These are phyloP conservation scores for Cetoscarus ocellatus DNA, from an alignment of 2,797 vertebrate species.

Conservation along the genomic window DNA sequence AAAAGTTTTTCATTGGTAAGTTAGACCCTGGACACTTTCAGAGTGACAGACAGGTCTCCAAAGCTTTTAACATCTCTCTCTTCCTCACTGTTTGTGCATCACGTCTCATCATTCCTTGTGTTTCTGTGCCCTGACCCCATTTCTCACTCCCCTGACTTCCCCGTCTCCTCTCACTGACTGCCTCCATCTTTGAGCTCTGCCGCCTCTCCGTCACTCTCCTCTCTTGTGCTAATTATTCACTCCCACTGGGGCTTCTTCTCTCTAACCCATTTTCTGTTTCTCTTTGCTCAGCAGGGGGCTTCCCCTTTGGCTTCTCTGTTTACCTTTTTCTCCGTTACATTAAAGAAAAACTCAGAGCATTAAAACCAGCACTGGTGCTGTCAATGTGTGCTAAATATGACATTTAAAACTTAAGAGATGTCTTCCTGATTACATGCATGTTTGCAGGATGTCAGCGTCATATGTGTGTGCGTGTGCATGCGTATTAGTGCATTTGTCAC, in stretches of 20 bases:
- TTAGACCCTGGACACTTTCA: no score
- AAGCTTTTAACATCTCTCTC: background rate
- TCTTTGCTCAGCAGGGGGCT: background rate
- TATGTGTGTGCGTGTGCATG: conserved; percentile 3
- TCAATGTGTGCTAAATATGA: conserved; percentile 3
- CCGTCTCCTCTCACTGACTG: background rate
- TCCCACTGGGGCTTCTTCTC: conserved; percentile 17
- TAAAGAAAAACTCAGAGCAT: background rate
- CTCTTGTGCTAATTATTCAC: conserved; percentile 42
- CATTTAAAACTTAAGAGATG: conserved; percentile 6
- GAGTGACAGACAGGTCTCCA: background rate
- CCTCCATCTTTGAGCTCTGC: conserved; percentile 21
- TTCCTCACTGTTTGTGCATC: background rate
- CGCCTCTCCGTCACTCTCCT: conserved; percentile 1
- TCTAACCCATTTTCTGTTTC: conserved; percentile 21
- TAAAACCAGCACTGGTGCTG: background rate
- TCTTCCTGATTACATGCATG: conserved; percentile 16
- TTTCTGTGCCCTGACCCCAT: conserved; percentile 15
- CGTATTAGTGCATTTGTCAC: conserved; percentile 46
- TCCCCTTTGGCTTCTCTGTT: conserved; percentile 19
- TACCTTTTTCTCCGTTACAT: conserved; percentile 6
- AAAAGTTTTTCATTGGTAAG: no score
- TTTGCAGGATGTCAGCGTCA: background rate
- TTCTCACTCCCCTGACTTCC: conserved; percentile 24
- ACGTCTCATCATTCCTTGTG: conserved; percentile 21